Evolutionary conservation across 2,888 invertebrate species (phyloP), one percentile per base, ranked within the genome.

Genomic region (Blomia tropicalis): DNA sequence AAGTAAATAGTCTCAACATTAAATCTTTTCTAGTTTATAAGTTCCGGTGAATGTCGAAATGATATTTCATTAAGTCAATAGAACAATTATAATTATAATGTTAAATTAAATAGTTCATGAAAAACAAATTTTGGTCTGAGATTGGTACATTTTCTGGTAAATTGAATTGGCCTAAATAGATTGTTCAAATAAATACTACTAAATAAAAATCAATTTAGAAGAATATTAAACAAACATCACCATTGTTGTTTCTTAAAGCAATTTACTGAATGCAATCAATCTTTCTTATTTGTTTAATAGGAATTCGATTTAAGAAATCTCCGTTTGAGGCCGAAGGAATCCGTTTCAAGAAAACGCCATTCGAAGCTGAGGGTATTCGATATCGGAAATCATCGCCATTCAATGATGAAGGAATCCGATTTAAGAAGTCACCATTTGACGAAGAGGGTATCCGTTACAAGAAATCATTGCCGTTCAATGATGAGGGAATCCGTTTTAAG

Each of bases 361-460:
- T 62, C 22, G 43, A 31, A 22, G 27, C 25, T 14, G 62, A 62
- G 29, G 62, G 62, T 27, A 62, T 62, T 43, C 56, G 62, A 58
- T 62, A 30, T 29, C 43, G 44, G 29, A 58, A 58, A 44, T 4
- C 30, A n/a, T 62, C 58, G n/a, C 56, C 29, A 7, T 56, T 56
- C 29, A 44, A 58, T 27, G 62, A 62, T 23, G 62, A 62, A 36
- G 62, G 58, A 11, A 62, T 62, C 44, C 62, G 62, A 14, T 62
- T 19, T 27, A 61, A 61, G 23, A 61, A 56, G 23, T 29, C 61
- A 29, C 62, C 62, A 1, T 62, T 62, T 30, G 51, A 41, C 11
- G 62, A 22, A 4, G 62, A 62, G 44, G 62, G 62, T 2, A 62
- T 62, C 27, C 36, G 62, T 3, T 62, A 41, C 41, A 58, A 62